Evolutionary conservation across 2,888 invertebrate genomes (phyloP).

Genomic region (Limenitis camilla): DNA sequence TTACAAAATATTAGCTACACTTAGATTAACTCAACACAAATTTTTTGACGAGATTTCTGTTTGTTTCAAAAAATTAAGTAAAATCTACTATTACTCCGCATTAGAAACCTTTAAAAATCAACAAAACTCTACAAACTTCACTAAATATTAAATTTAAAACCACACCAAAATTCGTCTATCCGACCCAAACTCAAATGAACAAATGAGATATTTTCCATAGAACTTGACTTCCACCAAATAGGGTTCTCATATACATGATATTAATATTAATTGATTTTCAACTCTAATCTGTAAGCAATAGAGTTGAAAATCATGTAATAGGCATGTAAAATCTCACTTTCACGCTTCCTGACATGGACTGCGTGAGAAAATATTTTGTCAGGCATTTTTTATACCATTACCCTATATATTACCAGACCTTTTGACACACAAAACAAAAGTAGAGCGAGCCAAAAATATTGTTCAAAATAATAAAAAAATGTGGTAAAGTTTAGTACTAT

Average conservation of each 20-base stretch:
- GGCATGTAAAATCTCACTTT: constrained; percentile 26
- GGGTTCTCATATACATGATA: constrained; percentile 5
- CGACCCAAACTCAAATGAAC: neutral
- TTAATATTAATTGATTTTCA: constrained; percentile 1
- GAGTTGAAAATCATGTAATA: constrained; percentile 6
- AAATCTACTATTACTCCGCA: too few relatives aligned
- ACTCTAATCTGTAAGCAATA: neutral
- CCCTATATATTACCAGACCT: neutral
- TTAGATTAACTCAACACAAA: too few relatives aligned
- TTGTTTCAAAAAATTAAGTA: too few relatives aligned
- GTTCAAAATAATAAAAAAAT: too few relatives aligned
- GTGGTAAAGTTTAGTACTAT: too few relatives aligned
- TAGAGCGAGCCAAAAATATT: too few relatives aligned
- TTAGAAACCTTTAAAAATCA: too few relatives aligned
- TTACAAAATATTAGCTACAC: too few relatives aligned
- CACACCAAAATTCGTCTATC: too few relatives aligned
- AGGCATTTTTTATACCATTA: neutral
- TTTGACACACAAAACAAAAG: neutral
- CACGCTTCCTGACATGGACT: constrained; percentile 28
- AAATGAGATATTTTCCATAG: constrained; percentile 8
- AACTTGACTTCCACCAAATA: constrained; percentile 8
- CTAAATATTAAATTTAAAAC: too few relatives aligned
- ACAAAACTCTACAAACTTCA: too few relatives aligned
- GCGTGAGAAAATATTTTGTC: constrained; percentile 19
- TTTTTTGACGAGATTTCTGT: too few relatives aligned